Conservation (phyloP, 92 coral and sea anemone species). For the Porites lobata region DNA sequence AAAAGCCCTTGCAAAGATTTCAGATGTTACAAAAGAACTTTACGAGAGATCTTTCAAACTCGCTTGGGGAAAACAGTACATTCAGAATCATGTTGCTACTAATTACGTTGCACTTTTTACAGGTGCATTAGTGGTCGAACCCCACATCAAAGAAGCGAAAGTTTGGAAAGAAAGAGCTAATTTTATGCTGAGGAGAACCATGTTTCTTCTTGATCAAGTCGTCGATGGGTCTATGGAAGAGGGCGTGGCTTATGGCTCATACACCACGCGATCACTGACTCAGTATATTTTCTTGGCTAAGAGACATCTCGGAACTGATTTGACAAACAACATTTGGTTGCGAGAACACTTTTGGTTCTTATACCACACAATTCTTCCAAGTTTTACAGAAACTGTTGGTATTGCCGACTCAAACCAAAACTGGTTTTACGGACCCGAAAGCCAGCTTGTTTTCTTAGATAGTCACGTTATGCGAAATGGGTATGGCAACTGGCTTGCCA, state of each 20-base stretch:
- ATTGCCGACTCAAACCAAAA: constrained; percentile 84
- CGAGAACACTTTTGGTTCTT: constrained; percentile 87
- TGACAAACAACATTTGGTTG: constrained; percentile 82
- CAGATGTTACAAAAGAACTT: constrained; percentile 51
- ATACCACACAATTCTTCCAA: constrained; percentile 87
- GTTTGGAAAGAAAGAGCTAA: constrained; percentile 80
- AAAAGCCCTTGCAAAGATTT: constrained; percentile 51
- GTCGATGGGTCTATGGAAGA: constrained; percentile 92
- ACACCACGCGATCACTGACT: constrained; percentile 88
- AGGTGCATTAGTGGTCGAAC: constrained; percentile 73
- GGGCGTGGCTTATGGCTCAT: constrained; percentile 94
- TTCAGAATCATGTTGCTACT: constrained; percentile 96
- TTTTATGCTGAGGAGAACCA: constrained; percentile 74
- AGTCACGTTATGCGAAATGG: constrained; percentile 80
- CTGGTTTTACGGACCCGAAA: constrained; percentile 97
- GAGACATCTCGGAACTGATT: constrained; percentile 73
- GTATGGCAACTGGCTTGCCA: constrained; percentile 92
- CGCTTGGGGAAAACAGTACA: constrained; percentile 83
- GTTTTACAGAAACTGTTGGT: constrained; percentile 85
- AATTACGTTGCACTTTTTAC: constrained; percentile 88
- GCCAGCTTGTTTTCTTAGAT: constrained; percentile 90
- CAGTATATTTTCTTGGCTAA: constrained; percentile 86
- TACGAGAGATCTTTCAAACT: constrained; percentile 68
- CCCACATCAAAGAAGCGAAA: constrained; percentile 46
- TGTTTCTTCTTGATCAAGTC: constrained; percentile 78